Base-by-base conservation (phyloP, 35 echinoderm and acorn worm genomes). In the Chiridota heheva region DNA sequence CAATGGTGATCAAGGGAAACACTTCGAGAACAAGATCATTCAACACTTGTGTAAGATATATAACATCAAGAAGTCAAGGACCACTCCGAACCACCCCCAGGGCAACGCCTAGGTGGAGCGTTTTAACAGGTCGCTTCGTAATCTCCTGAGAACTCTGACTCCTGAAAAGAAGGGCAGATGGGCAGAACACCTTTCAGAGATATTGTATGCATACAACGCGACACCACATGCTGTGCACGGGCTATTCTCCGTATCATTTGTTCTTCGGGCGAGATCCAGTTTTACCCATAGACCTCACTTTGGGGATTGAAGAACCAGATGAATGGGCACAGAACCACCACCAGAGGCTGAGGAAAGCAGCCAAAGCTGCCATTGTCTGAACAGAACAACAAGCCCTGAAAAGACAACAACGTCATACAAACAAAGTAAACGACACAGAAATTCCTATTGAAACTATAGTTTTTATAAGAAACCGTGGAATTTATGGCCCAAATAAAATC, bases 81-180 rank as follows among this genome's bases (percentile, higher is more conserved):
- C 70, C 3, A 73, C 70, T 22, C 34, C 4, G 13, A 44, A 73
- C 25, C 70, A 73, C 27, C 73, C 73, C 1, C 12, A 77, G 45
- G 73, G 56, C 6, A 81, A 81, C 35, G 55, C 56, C 7, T 37
- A 81, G 34, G 61, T 53, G 32, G 55, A 63, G 48, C 30, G 71
- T 12, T 75, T 75, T 36, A 75, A 81, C 24, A 53, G 56, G 7
- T 63, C 77, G 3, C 18, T 77, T 4, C 73, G 58, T 28, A 31
- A 77, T 35, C 73, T 12, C 18, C 45, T 77, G 7, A 22, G 73
- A 0, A 77, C 73, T 28, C 70, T 73, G 5, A 25, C 44, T 5
- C 48, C 45, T 28, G 51, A 78, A 51, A 45, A 78, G 74, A 78
- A 78, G 31, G 34, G 41, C 24, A 20, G 42, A 29, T 78, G 74